Evolutionary conservation across 2,797 vertebrate genomes (phyloP), one percentile per base, ranked within the genome.

Genomic region (Anniella stebbinsi): DNA sequence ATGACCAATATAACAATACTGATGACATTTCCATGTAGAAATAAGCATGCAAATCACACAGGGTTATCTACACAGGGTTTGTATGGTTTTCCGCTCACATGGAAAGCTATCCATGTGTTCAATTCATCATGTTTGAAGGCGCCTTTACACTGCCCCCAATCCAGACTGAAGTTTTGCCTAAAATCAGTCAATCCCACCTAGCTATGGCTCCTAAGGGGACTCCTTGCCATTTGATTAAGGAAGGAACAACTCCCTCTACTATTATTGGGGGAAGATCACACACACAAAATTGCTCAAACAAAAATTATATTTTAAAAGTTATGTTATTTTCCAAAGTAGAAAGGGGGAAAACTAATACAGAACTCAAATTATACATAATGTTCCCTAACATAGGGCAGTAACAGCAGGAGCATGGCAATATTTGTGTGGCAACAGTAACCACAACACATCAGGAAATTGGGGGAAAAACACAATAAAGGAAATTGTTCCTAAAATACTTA

Each of bases 391-490:
- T 38, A 67, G 33, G 36, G 67, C 28, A 81, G 54, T 9, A 75
- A 73, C 10, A 54, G 9, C 54, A 45, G 69, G 4, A 75, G 18
- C 33, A 51, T 38, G 21, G 41, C 8, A 66, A 66, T 66, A 76
- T 72, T 75, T n/a, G 76, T 18, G 10, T 60, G 15, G 10, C 66
- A 15, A n/a, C n/a, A n/a, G 80, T 83, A 84, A 87, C 84, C 80
- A 91, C 87, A 94, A 94, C 76, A 88, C 92, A 95, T 87, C 77
- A 86, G 84, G 87, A 72, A 88, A 81, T 23, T 54, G 54, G 54
- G 15, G 15, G 15, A 57, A 2, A 57, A 13, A 13, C 12, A 57
- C 15, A 3, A 73, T 36, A 4, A 17, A 81, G 23, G 23, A 77
- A 63, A 66, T 45, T 10, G 36, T 76, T 12, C 80, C 75, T 25